Conservation (phyloP, 2,113 vertebrate species). For the Mixornis gularis region DNA sequence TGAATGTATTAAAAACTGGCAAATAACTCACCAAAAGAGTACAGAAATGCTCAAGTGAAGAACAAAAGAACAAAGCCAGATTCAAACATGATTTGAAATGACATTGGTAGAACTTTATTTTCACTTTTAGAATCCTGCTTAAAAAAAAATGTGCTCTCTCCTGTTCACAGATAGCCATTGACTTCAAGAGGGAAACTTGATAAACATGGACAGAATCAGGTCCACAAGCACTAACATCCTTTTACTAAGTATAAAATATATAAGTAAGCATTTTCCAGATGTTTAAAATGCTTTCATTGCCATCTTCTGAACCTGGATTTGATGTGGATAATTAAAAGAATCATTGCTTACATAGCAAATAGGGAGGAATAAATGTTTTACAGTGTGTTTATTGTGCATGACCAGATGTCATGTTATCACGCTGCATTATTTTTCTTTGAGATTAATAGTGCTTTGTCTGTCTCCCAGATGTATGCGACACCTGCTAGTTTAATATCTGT, state of each 20-base stretch:
- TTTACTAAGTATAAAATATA: neutral
- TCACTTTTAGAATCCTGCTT: neutral
- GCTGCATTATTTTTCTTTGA: constrained; percentile 25
- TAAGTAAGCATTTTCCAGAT: neutral
- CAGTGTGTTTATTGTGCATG: neutral
- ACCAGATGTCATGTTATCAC: constrained; percentile 5
- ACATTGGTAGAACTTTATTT: neutral
- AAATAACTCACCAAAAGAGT: neutral
- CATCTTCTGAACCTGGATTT: neutral
- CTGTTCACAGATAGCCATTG: neutral
- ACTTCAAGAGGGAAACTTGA: neutral
- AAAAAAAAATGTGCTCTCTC: neutral
- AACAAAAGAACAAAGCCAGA: neutral
- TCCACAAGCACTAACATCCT: neutral
- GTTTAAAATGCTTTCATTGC: neutral
- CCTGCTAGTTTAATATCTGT: constrained; percentile 17
- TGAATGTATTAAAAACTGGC: neutral
- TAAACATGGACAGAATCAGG: constrained; percentile 8
- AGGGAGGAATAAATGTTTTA: constrained; percentile 13
- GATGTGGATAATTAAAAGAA: constrained; percentile 1
- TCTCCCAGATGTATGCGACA: constrained; percentile 20
- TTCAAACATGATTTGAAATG: neutral
- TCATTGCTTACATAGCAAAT: neutral
- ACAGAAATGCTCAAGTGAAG: neutral
- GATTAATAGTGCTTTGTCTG: constrained; percentile 48